Conservation (phyloP, 2,888 invertebrate genomes). For the Parnassius mnemosyne region DNA sequence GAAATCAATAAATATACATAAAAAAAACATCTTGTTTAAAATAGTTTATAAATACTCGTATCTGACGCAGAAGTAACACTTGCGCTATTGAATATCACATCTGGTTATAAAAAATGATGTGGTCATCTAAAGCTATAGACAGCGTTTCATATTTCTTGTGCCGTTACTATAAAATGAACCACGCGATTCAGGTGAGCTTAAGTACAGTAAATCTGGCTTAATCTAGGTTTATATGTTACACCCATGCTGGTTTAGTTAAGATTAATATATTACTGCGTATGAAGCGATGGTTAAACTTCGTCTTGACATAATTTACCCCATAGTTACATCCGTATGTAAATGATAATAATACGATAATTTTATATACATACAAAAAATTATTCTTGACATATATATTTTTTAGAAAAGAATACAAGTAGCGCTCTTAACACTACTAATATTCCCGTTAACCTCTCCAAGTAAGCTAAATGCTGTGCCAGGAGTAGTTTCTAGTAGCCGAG, state of each 20-base stretch:
- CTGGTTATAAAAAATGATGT: neutral
- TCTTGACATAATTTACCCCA: neutral
- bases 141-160: conserved; percentile 8
- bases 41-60: too few relatives aligned
- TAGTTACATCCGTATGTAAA: neutral
- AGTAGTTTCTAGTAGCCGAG: too few relatives aligned
- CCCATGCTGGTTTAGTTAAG: conserved; percentile 25
- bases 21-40: too few relatives aligned
- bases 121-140: neutral
- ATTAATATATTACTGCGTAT: conserved; percentile 13
- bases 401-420: too few relatives aligned
- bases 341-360: conserved; percentile 9
- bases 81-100: conserved; percentile 4
- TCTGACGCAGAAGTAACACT: neutral
- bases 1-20: too few relatives aligned
- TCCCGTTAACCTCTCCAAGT: too few relatives aligned
- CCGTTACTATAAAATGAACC: conserved; percentile 29
- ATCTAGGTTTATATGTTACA: conserved; percentile 34
- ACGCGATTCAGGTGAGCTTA: conserved; percentile 22
- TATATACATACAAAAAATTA: neutral
- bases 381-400: too few relatives aligned
- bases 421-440: too few relatives aligned
- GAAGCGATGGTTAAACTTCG: conserved; percentile 4
- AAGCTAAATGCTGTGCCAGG: too few relatives aligned
- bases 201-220: conserved; percentile 24